Base-by-base conservation (phyloP, 2,888 invertebrate genomes). In the Napeogenes sylphis region DNA sequence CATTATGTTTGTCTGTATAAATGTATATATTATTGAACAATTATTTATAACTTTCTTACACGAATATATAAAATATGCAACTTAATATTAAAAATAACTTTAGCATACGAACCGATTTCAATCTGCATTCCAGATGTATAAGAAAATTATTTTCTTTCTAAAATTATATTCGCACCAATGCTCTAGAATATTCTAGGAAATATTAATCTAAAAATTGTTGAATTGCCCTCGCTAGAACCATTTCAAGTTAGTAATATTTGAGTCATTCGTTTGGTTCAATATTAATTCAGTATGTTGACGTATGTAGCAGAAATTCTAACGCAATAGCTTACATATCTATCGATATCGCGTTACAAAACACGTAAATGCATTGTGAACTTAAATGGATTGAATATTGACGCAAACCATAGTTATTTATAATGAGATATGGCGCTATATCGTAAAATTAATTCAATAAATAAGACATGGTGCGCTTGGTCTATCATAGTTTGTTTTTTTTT, bases 341-440 rank as follows among this genome's bases (percentile, higher is more conserved):
- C 30, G 30, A 51, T 51, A 51, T 51, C 51, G 51, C 30, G 12
- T 51, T 51, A 30, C 51, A 51, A 30, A 51, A 51, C 51, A 51
- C 51, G 51, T 51, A 51, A 21, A 51, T 51, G 51, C 51, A 30
- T 51, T 51, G 51, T 30, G 5, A 8, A 30, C 30, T 51, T 51
- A 51, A 51, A 51, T 51, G 30, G 51, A 51, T 51, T 30, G 12
- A 6, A 14, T 21, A 30, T 30, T 51, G 51, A 8, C 51, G 21
- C 4, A 30, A 30, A 51, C 4, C n/a, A 30, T 30, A 8, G 30
- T 5, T 51, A 51, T 30, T n/a, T 8, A 12, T 5, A 0, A 30
- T 30, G 21, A 21, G 35, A 35, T 35, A 6, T 35, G 6, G 4
- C 35, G 35, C 35, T 5, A 35, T 21, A 21, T 21, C 21, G 0